phyloP scores from a whole-genome alignment of 1,140 invertebrate genomes.

The Pseudomyrmex pallidus region DNA sequence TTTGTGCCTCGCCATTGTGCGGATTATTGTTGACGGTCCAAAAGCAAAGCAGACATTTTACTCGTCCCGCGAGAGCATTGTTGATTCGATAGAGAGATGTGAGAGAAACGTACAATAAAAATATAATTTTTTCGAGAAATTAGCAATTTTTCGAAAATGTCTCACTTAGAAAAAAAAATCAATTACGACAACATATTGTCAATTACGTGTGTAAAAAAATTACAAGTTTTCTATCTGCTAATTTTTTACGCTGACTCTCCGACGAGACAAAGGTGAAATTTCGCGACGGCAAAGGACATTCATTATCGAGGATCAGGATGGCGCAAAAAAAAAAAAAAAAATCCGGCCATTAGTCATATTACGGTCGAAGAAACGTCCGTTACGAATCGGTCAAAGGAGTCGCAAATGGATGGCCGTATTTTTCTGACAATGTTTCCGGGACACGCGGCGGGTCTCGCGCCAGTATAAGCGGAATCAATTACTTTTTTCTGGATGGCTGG shows the following conservation, averaged over 20 bases:
- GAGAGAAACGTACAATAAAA: not conserved
- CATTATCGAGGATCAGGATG: not conserved
- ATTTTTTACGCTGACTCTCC: not conserved
- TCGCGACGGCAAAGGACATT: not conserved
- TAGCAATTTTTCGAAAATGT: too few species aligned
- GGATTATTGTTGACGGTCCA: constrained; percentile 13
- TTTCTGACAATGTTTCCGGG: constrained; percentile 5
- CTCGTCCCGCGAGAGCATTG: constrained; percentile 7
- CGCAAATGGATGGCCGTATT: not conserved
- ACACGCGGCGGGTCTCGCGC: not conserved
- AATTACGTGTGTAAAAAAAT: too few species aligned
- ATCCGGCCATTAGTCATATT: constrained; percentile 1
- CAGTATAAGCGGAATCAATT: constrained; percentile 67
- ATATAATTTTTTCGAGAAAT: not conserved
- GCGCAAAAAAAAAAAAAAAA: not conserved
- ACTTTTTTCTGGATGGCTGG: constrained; percentile 65
- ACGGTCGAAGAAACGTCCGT: not conserved
- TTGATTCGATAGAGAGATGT: constrained; percentile 1
- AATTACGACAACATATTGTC: too few species aligned
- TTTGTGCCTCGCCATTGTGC: not conserved
- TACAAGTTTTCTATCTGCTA: too few species aligned
- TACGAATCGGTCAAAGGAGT: not conserved
- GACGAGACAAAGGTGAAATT: not conserved
- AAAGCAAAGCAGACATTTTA: constrained; percentile 1
- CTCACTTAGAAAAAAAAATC: too few species aligned